Base-by-base conservation (phyloP, 2,113 vertebrate genomes). In the Pelvicachromis taeniatus region DNA sequence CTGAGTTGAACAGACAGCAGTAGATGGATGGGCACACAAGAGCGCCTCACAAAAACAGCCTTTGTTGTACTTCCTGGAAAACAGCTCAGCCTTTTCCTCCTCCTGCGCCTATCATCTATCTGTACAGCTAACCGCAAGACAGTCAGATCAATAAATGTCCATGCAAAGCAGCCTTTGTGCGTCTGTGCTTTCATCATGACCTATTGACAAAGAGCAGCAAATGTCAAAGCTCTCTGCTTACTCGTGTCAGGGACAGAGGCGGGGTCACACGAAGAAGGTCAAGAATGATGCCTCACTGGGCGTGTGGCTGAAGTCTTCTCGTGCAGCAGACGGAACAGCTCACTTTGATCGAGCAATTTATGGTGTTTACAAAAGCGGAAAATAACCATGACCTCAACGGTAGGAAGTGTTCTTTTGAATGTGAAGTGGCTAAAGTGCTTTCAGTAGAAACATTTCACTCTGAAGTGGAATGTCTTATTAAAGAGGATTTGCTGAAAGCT, bases 221-320 rank as follows among this genome's bases (percentile, higher is more conserved):
- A 95, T 93, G 94, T 92, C 94, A 95, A 86, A 93, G 87, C 84
- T 81, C 93, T 95, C 93, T 78, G 73, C 91, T 95, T 87, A 89
- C 93, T 82, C 48, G 16, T 73, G 89, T 88, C 88, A 80, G 80
- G 82, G 90, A 92, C 89, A 78, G 77, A 79, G 54, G 77, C 55
- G 14, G 81, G 88, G 91, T 91, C 89, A 83, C 50, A 65, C 65
- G 12, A 84, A 86, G 89, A 94, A 94, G 94, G 94, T 93, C 90
- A 92, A 14, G 31, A 70, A 45, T 78, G 81, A 91, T 86, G 83
- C 86, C 75, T 35, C 3, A 0, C 13, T 17, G 35, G 35, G 56
- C n/a, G 73, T 19, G 33, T 14, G 53, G 61, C 5, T 19, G 21
- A 31, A 75, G n/a, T 19, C 63, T 83, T 53, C 35, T 58, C 29